Evolutionary conservation across 2,113 vertebrate genomes (phyloP).

Genomic region (Carollia perspicillata): DNA sequence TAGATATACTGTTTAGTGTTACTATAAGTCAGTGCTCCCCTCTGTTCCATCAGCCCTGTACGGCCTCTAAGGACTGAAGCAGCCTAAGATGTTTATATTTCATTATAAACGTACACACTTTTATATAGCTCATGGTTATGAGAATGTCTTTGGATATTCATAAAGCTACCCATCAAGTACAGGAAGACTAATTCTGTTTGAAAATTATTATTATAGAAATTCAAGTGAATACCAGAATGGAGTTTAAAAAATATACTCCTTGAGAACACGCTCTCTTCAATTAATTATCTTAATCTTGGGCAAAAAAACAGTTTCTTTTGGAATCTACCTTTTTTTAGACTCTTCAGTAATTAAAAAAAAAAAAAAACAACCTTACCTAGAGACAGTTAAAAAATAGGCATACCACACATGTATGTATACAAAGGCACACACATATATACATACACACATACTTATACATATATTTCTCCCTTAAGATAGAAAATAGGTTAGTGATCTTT

Average conservation of each 20-base stretch:
- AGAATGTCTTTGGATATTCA: constrained; percentile 49
- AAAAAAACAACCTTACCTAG: background rate
- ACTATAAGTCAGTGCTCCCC: background rate
- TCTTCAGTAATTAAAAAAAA: background rate
- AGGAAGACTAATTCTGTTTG: background rate
- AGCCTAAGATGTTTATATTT: constrained; percentile 39
- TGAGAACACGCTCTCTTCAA: background rate
- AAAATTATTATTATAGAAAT: constrained; percentile 59
- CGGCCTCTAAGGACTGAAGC: background rate
- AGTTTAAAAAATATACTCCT: background rate
- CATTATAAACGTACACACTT: constrained; percentile 23
- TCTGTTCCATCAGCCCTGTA: background rate
- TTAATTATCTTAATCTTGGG: background rate
- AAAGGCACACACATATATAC: background rate
- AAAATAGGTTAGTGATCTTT: background rate
- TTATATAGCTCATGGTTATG: constrained; percentile 36
- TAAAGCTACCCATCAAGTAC: background rate
- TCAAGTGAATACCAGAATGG: constrained; percentile 18
- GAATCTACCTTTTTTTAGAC: background rate
- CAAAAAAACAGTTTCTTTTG: constrained; percentile 32
- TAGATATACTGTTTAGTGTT: background rate
- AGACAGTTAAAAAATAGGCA: background rate
- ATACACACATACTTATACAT: background rate
- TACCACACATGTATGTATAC: background rate
- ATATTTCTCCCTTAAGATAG: background rate